Evolutionary conservation across 2,113 vertebrate genomes (phyloP).

Genomic region (Albula goreensis): DNA sequence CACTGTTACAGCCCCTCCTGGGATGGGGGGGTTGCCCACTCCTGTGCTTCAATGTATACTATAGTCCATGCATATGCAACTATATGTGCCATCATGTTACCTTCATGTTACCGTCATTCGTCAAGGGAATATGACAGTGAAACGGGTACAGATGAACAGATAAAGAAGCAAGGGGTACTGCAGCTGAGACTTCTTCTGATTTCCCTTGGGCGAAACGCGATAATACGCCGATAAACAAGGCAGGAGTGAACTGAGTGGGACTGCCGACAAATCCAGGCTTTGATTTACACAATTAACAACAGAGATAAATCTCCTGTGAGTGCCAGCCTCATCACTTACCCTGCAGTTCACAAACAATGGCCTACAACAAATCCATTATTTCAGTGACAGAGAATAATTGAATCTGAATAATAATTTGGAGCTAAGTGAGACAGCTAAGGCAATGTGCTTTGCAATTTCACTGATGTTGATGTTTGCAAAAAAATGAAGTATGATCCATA

Average conservation of each 20-base stretch:
- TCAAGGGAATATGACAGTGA: background rate
- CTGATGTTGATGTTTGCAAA: background rate
- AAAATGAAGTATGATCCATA: background rate
- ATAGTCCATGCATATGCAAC: too few species aligned
- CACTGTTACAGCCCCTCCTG: too few species aligned
- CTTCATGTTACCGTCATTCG: background rate
- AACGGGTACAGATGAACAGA: background rate
- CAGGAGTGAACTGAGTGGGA: background rate
- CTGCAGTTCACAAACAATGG: background rate
- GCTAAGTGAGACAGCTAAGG: background rate
- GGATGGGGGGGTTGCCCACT: too few species aligned
- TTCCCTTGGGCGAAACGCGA: background rate
- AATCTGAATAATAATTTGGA: background rate
- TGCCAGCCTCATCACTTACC: background rate
- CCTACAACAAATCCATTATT: background rate
- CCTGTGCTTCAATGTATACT: too few species aligned
- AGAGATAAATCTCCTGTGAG: background rate
- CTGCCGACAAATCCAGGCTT: background rate
- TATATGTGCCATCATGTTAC: background rate
- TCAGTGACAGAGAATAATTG: background rate
- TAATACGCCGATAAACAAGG: background rate
- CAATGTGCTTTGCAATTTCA: background rate
- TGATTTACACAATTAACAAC: background rate
- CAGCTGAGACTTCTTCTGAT: background rate
- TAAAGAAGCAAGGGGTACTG: background rate